Conservation (phyloP, 2,888 invertebrate species). For the Drosophila histrio region DNA sequence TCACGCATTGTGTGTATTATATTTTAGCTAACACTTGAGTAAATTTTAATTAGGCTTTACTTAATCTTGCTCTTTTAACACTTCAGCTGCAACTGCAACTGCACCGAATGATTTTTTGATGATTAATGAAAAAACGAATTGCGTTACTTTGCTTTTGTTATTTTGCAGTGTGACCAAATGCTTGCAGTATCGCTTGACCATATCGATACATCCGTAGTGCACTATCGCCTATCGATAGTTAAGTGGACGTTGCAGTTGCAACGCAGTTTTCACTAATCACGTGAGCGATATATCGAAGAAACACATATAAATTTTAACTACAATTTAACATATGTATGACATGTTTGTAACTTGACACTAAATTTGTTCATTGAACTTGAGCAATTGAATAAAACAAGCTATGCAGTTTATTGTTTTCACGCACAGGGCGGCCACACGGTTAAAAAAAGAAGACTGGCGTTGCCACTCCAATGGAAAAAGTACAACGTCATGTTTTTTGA, state of each 20-base stretch:
- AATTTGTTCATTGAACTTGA: neutral
- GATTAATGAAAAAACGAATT: slow-evolving; percentile 45
- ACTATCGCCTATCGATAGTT: slow-evolving; percentile 18
- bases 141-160: slow-evolving; percentile 43
- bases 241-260: neutral
- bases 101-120: slow-evolving; percentile 42
- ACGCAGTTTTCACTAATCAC: too few relatives aligned
- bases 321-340: neutral
- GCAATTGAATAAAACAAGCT: neutral
- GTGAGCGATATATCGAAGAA: neutral
- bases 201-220: slow-evolving; percentile 19
- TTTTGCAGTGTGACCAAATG: slow-evolving; percentile 24
- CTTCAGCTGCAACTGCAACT: slow-evolving; percentile 46
- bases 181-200: neutral
- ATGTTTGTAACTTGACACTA: neutral
- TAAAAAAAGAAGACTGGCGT: neutral
- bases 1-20: slow-evolving; percentile 81
- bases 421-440: neutral
- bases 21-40: slow-evolving; percentile 9
- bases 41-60: slow-evolving; percentile 1
- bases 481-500: too few relatives aligned
- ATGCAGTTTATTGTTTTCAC: too few relatives aligned
- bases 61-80: slow-evolving; percentile 22
- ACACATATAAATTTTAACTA: neutral
- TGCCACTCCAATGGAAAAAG: slow-evolving; percentile 14